Evolutionary conservation across 1,140 invertebrate genomes (phyloP), one percentile per base, ranked within the genome.

Genomic region (Polyergus mexicanus): DNA sequence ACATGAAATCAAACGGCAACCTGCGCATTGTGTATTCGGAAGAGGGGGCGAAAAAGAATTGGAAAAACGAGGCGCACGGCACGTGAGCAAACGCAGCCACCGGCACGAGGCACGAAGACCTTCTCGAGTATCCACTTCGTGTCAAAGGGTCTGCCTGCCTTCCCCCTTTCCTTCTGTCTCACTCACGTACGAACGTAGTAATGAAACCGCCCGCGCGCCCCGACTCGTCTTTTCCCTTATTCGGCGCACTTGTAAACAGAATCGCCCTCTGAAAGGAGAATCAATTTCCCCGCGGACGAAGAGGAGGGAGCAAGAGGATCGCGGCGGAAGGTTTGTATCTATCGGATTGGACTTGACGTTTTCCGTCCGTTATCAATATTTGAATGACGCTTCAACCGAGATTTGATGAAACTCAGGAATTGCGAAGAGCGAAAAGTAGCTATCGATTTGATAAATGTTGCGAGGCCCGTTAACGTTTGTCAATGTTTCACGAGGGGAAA

Each of bases 111-210:
- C 77, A 76, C 22, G 69, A 41, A 75, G 85, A 71, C 47, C 85
- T 89, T 63, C 87, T 92, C 88, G 89, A 92, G 88, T 85, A 93
- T 90, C 88, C 92, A 93, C 92, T 93, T 89, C 71, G 84, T 86
- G 92, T 91, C 89, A 90, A 84, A 92, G 88, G 77, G 75, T 83
- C 76, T 69, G 35, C 22, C 62, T 32, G 60, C 72, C 56, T 74
- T 65, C 32, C 32, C 68, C 65, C 41, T 38, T 68, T 72, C 68
- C 60, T 68, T 69, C 84, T 35, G 35, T 54, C 84, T 69, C 68
- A n/a, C 63, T 75, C 77, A n/a, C n/a, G 65, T 56, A 28, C 19
- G 44, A 60, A 35, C 77, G 84, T 81, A 77, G 88, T 92, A 93
- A 93, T 93, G 92, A 92, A 92, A 77, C 90, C 89, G 87, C 87